A percentile compares a stretch with the other conserved stretches of the same genome.
Evolutionary conservation across 2,888 invertebrate species (phyloP).

Genomic region (Callyntrura sp.): DNA sequence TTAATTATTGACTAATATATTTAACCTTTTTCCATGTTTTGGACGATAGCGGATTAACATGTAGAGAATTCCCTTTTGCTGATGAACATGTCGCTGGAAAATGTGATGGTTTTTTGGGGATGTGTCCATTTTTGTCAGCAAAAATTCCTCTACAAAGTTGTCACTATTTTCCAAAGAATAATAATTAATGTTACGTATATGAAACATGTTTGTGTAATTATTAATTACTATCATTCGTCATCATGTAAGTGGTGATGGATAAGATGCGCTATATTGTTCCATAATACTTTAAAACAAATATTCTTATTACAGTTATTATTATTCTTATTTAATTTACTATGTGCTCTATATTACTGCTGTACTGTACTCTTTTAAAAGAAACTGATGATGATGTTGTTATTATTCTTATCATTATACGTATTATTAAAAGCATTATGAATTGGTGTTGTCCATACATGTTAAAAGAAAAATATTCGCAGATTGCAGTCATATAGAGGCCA

Average conservation of each 20-base stretch:
- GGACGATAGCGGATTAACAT: not conserved
- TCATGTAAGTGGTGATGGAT: not conserved
- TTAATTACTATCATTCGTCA: slow-evolving; percentile 16
- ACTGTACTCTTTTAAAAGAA: slow-evolving; percentile 28
- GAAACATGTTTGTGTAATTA: slow-evolving; percentile 12
- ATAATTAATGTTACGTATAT: not conserved
- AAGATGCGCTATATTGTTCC: slow-evolving; percentile 48
- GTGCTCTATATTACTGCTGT: slow-evolving; percentile 25
- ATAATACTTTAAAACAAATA: slow-evolving; percentile 36
- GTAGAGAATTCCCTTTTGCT: not conserved
- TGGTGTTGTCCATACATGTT: slow-evolving; percentile 40
- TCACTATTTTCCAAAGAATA: slow-evolving; percentile 3
- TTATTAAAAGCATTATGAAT: slow-evolving; percentile 30
- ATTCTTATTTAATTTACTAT: slow-evolving; percentile 24
- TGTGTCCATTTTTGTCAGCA: slow-evolving; percentile 28
- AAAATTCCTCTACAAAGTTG: not conserved
- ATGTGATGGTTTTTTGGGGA: not conserved
- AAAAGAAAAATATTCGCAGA: slow-evolving; percentile 4
- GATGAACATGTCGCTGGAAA: not conserved
- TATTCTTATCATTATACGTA: slow-evolving; percentile 27
- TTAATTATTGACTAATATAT: not conserved
- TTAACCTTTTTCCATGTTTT: slow-evolving; percentile 24
- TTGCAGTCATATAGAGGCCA: slow-evolving; percentile 51
- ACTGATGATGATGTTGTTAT: slow-evolving; percentile 48
- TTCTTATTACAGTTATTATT: slow-evolving; percentile 20